Percentiles rank a stretch among this genome's conserved stretches.
These are phyloP conservation scores for Felis chaus DNA, from an alignment of 2,113 vertebrate genomes.

Conservation along the genomic window DNA sequence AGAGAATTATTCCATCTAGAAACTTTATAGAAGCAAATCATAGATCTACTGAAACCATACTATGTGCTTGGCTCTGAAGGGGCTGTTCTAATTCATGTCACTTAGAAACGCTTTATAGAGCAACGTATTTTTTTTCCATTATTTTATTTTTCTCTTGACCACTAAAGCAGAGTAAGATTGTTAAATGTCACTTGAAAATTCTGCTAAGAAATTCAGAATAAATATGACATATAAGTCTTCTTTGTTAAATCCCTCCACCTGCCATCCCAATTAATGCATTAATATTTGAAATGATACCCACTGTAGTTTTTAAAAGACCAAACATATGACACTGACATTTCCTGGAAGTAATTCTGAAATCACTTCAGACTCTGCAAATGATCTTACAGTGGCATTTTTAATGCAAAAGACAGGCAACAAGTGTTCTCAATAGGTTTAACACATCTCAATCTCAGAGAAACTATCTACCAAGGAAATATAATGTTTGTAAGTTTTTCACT, in stretches of 20 bases:
- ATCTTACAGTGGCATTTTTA: background rate
- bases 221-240: background rate
- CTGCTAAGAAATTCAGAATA: background rate
- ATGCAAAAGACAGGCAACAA: background rate
- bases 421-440: background rate
- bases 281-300: background rate
- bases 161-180: background rate
- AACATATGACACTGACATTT: background rate
- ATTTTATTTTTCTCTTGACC: background rate
- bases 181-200: background rate
- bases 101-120: background rate
- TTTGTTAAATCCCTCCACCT: background rate
- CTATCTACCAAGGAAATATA: background rate
- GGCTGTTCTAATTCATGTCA: background rate
- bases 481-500: background rate
- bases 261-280: background rate
- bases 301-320: background rate
- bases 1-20: background rate
- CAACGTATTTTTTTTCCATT: background rate
- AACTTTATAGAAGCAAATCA: background rate
- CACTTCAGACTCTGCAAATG: background rate
- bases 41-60: background rate
- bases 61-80: background rate
- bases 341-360: background rate
- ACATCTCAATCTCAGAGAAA: background rate